Conservation (phyloP, 2,797 vertebrate species). For the Rhinatrema bivittatum region DNA sequence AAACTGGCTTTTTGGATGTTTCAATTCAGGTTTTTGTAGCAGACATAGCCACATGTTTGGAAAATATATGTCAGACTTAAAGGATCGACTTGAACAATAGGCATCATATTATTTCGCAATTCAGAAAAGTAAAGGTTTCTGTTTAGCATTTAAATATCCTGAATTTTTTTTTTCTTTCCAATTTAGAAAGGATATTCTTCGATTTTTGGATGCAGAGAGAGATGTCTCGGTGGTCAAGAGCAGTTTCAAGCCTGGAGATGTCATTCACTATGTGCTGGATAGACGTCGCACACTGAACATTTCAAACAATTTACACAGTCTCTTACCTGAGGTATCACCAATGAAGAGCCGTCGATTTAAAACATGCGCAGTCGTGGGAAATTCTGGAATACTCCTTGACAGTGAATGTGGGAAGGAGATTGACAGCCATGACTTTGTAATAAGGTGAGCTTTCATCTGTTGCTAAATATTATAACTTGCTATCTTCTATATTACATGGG, state of each 20-base stretch:
- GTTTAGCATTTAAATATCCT: background rate
- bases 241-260: conserved; percentile 77
- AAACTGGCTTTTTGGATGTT: no score
- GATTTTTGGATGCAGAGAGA: conserved; percentile 75
- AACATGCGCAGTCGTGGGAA: conserved; percentile 78
- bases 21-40: no score
- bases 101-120: no score
- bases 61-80: no score
- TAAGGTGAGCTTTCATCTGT: conserved; percentile 59
- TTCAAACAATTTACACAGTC: conserved; percentile 69
- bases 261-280: conserved; percentile 77
- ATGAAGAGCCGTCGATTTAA: conserved; percentile 78
- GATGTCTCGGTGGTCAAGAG: conserved; percentile 80
- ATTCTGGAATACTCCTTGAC: conserved; percentile 76
- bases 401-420: conserved; percentile 79
- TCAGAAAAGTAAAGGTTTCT: no score
- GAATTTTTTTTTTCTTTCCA: conserved; percentile 7
- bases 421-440: conserved; percentile 75
- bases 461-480: background rate
- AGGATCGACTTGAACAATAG: no score
- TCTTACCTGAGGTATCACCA: conserved; percentile 76
- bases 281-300: conserved; percentile 73
- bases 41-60: no score
- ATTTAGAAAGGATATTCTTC: conserved; percentile 75
- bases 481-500: conserved; percentile 7